These are phyloP conservation scores for Phataginus tricuspis DNA, from an alignment of 2,797 vertebrate genomes.

Conservation along the genomic window DNA sequence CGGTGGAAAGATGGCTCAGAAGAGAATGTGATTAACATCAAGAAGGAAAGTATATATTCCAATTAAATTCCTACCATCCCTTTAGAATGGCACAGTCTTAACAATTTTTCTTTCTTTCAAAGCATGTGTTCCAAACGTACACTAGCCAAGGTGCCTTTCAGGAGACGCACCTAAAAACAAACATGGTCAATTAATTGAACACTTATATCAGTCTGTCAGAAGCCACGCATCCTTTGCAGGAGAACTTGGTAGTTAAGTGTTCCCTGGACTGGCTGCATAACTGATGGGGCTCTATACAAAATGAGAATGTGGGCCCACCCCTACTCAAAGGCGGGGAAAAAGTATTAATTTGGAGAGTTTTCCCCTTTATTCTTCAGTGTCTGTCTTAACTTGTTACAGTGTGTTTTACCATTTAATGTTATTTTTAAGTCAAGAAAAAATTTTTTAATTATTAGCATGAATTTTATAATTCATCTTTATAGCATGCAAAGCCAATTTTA, in stretches of 20 bases:
- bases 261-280: not conserved
- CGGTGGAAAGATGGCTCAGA: not conserved
- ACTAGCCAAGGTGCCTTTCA: not conserved
- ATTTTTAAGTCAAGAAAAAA: constrained; percentile 30
- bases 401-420: constrained; percentile 8
- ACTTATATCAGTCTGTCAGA: not conserved
- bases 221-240: not conserved
- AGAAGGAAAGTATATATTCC: not conserved
- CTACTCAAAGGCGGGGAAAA: not conserved
- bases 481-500: not conserved
- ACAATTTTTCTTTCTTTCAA: constrained; percentile 18
- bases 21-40: constrained; percentile 14
- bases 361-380: not conserved
- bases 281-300: not conserved
- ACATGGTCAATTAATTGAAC: not conserved
- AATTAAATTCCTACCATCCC: not conserved
- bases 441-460: not conserved
- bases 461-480: not conserved
- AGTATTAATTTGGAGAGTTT: not conserved
- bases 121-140: not conserved
- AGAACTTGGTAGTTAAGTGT: not conserved
- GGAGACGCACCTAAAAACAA: not conserved
- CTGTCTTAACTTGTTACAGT: not conserved
- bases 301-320: not conserved
- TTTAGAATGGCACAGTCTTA: not conserved